A percentile compares a stretch with the other conserved stretches of the same genome.
These are phyloP conservation scores for Origma solitaria DNA, from an alignment of 2,113 vertebrate genomes.

Conservation along the genomic window DNA sequence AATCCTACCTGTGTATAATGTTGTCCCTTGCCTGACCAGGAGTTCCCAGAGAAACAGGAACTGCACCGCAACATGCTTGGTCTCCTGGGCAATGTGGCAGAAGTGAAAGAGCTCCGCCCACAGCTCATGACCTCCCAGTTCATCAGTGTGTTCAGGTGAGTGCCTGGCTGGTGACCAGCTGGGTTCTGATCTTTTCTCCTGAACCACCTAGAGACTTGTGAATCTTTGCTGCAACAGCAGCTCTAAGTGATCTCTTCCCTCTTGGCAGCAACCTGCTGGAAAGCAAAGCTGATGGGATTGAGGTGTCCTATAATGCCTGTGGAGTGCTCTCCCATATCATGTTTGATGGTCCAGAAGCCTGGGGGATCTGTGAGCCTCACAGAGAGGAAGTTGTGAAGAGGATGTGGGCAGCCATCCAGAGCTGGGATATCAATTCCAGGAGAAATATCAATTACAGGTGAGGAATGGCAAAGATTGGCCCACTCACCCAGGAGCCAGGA, in stretches of 20 bases:
- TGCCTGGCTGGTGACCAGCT: not conserved
- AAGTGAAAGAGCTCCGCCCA: constrained; percentile 88
- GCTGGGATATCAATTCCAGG: constrained; percentile 96
- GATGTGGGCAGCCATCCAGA: constrained; percentile 96
- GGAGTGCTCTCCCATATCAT: constrained; percentile 97
- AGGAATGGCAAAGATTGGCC: not conserved
- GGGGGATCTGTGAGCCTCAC: constrained; percentile 86
- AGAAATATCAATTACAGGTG: constrained; percentile 99
- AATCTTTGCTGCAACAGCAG: not conserved
- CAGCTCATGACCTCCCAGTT: constrained; percentile 95
- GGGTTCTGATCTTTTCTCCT: not conserved
- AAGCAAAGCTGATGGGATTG: constrained; percentile 96
- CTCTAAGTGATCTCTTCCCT: not conserved
- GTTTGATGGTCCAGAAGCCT: constrained; percentile 91
- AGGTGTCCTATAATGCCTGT: constrained; percentile 96
- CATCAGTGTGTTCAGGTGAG: constrained; percentile 93
- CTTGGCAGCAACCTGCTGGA: constrained; percentile 86
- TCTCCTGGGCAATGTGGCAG: constrained; percentile 92
- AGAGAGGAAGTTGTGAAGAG: constrained; percentile 88
- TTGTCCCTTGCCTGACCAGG: constrained; percentile 66
- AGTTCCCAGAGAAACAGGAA: constrained; percentile 97
- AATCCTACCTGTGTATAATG: not conserved
- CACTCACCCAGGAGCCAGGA: not conserved
- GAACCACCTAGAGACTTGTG: not conserved
- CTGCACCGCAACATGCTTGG: constrained; percentile 97